Conservation (phyloP, 2,888 invertebrate species). For the Junonia oenone region DNA sequence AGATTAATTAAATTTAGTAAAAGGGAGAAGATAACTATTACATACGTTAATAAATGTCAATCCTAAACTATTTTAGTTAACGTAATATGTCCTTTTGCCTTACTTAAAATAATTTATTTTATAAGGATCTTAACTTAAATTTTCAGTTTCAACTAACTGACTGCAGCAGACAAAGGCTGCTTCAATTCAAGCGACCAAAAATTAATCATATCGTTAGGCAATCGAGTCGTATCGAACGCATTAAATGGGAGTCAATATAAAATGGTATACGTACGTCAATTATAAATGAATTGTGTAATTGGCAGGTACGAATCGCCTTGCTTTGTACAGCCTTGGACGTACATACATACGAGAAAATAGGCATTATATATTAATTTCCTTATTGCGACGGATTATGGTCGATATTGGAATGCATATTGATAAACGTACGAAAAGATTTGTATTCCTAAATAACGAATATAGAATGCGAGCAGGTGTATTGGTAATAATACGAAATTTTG, state of each 20-base stretch:
- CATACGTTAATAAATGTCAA: too few relatives aligned
- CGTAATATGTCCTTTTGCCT: too few relatives aligned
- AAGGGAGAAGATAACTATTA: too few relatives aligned
- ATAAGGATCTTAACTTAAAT: too few relatives aligned
- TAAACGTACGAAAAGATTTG: not conserved
- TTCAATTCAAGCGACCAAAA: not conserved
- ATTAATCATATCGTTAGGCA: not conserved
- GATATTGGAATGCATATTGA: not conserved
- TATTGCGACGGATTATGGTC: not conserved
- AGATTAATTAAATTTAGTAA: too few relatives aligned
- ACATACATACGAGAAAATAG: not conserved
- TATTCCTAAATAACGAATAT: not conserved
- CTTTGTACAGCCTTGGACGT: slow-evolving; percentile 7
- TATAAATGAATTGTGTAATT: slow-evolving; percentile 20
- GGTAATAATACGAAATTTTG: not conserved
- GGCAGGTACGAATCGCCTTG: slow-evolving; percentile 15
- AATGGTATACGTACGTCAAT: slow-evolving; percentile 17
- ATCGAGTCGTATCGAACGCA: slow-evolving; percentile 19
- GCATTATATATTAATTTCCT: not conserved
- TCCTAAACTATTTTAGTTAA: too few relatives aligned
- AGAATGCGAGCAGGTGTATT: not conserved
- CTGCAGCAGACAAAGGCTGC: not conserved
- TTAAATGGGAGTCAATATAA: slow-evolving; percentile 9
- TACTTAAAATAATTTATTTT: too few relatives aligned
- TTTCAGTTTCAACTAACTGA: too few relatives aligned